phyloP scores from a whole-genome alignment of 2,797 vertebrate genomes.

The Argentina silus region DNA sequence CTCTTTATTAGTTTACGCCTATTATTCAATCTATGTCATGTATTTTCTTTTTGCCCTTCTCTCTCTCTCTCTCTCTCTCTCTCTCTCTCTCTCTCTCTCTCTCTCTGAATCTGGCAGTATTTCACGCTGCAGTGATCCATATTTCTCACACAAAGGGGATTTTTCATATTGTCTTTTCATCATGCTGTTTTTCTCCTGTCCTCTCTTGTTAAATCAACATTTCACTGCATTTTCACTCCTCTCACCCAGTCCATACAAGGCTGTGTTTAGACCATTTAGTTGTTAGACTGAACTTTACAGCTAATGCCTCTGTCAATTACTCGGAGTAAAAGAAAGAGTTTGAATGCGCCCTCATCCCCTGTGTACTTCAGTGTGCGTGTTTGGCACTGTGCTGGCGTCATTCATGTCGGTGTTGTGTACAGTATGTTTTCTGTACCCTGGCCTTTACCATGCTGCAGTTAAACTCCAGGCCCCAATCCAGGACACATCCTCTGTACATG shows the following conservation, averaged over 20 bases:
- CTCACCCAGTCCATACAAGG: background rate
- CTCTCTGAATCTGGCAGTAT: background rate
- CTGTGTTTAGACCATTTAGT: background rate
- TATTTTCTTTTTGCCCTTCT: background rate
- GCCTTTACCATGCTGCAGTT: slow-evolving; percentile 25
- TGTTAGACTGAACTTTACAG: background rate
- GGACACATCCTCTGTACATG: slow-evolving; percentile 44
- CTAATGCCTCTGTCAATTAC: slow-evolving; percentile 3
- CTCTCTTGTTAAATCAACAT: slow-evolving; percentile 2
- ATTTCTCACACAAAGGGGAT: background rate
- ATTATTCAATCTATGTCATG: background rate
- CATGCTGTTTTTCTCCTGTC: background rate
- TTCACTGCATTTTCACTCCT: background rate
- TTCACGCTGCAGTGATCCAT: background rate
- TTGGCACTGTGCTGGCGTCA: slow-evolving; percentile 1
- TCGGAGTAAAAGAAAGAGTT: slow-evolving; percentile 5
- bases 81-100: background rate
- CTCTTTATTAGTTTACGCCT: background rate
- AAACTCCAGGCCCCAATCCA: slow-evolving; percentile 40
- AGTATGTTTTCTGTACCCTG: slow-evolving; percentile 2
- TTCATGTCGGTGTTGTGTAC: background rate
- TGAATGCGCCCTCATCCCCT: slow-evolving; percentile 1
- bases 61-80: background rate
- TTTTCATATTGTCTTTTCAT: background rate
- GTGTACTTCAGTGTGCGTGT: background rate